Conservation (phyloP, 2,888 invertebrate genomes). For the Rhagonycha fulva region DNA sequence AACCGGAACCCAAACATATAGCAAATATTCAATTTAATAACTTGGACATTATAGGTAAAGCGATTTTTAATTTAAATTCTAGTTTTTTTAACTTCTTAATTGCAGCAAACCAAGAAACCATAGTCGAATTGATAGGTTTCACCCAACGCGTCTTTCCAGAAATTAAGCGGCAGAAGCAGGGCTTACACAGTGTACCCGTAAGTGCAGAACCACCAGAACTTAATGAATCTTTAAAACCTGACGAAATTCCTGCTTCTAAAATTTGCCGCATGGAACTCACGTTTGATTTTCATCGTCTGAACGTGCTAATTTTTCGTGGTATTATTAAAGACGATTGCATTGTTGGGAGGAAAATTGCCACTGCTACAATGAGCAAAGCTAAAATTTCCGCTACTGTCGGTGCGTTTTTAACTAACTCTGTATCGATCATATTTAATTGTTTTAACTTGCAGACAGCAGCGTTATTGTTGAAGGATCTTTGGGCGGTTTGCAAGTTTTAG, state of each 20-base stretch:
- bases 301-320: constrained; percentile 83
- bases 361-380: constrained; percentile 90
- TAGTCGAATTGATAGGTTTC: constrained; percentile 91
- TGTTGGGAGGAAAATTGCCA: constrained; percentile 87
- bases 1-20: constrained; percentile 62
- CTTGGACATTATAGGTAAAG: constrained; percentile 87
- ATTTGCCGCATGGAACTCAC: constrained; percentile 79
- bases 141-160: constrained; percentile 71
- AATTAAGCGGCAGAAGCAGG: constrained; percentile 43
- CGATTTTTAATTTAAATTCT: not conserved
- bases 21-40: constrained; percentile 93
- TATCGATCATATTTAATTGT: not conserved
- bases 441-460: constrained; percentile 41
- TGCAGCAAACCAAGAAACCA: constrained; percentile 91
- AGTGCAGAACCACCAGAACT: not conserved
- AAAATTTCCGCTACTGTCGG: constrained; percentile 84
- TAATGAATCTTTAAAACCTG: not conserved
- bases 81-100: constrained; percentile 7
- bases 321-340: constrained; percentile 72
- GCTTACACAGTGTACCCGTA: not conserved
- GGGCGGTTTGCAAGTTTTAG: constrained; percentile 88
- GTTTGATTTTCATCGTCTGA: constrained; percentile 91
- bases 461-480: constrained; percentile 82
- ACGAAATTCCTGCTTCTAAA: constrained; percentile 35
- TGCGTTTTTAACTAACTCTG: constrained; percentile 24